Evolutionary conservation across 2,888 invertebrate genomes (phyloP).

Genomic region (Drosophila anomalata): DNA sequence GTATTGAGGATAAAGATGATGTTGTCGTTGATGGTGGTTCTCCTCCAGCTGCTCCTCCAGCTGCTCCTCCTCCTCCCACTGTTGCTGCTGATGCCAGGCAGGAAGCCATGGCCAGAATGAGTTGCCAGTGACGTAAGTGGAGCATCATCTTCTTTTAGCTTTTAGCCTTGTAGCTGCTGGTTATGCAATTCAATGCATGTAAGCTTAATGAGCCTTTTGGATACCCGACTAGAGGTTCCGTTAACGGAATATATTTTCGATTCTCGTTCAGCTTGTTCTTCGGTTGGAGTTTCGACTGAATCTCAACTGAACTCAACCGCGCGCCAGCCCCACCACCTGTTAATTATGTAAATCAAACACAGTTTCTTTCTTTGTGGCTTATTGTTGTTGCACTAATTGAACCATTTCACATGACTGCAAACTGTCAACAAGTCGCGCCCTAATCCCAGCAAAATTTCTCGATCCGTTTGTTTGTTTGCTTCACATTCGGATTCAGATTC

Average conservation of each 20-base stretch:
- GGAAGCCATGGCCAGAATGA: slow-evolving; percentile 79
- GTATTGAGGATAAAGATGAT: slow-evolving; percentile 65
- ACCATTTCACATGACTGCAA: slow-evolving; percentile 62
- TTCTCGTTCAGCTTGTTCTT: slow-evolving; percentile 29
- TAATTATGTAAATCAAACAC: slow-evolving; percentile 75
- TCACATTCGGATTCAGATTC: not conserved
- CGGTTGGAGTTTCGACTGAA: not conserved
- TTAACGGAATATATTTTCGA: slow-evolving; percentile 46
- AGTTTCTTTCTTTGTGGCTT: slow-evolving; percentile 24
- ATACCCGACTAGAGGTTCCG: slow-evolving; percentile 35
- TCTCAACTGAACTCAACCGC: not conserved
- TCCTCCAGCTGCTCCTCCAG: slow-evolving; percentile 30
- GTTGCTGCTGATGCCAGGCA: slow-evolving; percentile 67
- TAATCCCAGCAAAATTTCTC: slow-evolving; percentile 37
- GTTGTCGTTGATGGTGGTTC: slow-evolving; percentile 35
- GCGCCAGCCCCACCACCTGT: slow-evolving; percentile 46
- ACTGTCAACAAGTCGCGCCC: slow-evolving; percentile 77
- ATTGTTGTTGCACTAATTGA: slow-evolving; percentile 39
- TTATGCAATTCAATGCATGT: slow-evolving; percentile 63
- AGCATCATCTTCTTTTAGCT: slow-evolving; percentile 73
- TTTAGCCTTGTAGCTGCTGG: slow-evolving; percentile 24
- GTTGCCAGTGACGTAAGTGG: slow-evolving; percentile 79
- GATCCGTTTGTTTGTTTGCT: slow-evolving; percentile 40
- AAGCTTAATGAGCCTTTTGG: slow-evolving; percentile 57
- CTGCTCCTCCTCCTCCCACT: slow-evolving; percentile 21